A percentile compares a stretch with the other conserved stretches of the same genome.
Evolutionary conservation across 2,797 vertebrate species (phyloP).

Genomic region (Parauchenoglanis ngamensis): DNA sequence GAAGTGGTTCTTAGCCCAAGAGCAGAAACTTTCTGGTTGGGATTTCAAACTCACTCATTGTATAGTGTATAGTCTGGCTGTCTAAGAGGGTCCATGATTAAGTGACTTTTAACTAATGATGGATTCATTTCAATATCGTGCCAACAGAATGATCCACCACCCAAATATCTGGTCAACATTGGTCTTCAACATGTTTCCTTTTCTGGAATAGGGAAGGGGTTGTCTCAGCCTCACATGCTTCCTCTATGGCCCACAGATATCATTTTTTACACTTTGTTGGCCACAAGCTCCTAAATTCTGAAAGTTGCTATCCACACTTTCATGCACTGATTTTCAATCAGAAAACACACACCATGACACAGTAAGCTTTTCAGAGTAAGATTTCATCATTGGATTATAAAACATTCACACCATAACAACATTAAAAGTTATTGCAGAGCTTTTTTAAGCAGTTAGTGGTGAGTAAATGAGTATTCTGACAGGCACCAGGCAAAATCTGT

Average conservation of each 20-base stretch:
- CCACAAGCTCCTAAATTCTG: background rate
- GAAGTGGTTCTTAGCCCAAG: background rate
- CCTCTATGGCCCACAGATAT: background rate
- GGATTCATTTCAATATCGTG: background rate
- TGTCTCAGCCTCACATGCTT: background rate
- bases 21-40: background rate
- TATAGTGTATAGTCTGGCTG: conserved; percentile 7
- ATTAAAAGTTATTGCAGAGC: conserved; percentile 2
- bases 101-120: background rate
- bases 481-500: conserved; percentile 17
- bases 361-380: background rate
- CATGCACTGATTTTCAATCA: background rate
- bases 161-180: conserved; percentile 4
- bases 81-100: background rate
- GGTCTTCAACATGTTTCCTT: background rate
- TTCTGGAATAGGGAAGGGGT: background rate
- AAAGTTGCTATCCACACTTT: background rate
- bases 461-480: conserved; percentile 11
- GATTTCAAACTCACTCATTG: conserved; percentile 12
- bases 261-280: background rate
- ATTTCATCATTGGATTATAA: background rate
- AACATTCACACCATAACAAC: background rate
- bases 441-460: background rate
- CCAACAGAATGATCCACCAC: background rate
- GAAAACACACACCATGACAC: conserved; percentile 2